phyloP scores from a whole-genome alignment of 2,888 invertebrate species.

The Mesochorus sp. region DNA sequence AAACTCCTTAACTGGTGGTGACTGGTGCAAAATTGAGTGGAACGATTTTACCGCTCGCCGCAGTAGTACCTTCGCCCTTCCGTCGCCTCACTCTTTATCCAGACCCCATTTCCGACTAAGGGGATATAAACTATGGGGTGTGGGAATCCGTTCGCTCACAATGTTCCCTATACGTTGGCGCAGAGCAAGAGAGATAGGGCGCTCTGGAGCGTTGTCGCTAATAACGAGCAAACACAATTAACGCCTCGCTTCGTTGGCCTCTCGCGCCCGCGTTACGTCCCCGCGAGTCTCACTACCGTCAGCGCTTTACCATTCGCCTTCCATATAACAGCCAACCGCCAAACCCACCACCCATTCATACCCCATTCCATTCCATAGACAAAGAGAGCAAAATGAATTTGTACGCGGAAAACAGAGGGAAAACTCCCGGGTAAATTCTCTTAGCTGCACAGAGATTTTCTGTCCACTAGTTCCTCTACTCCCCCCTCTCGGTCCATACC shows the following conservation, averaged over 20 bases:
- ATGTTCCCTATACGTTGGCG: conserved; percentile 29
- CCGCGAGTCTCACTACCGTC: conserved; percentile 11
- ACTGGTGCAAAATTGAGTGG: conserved; percentile 61
- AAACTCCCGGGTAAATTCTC: neutral
- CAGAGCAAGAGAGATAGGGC: neutral
- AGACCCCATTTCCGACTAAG: neutral
- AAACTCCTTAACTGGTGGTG: conserved; percentile 60
- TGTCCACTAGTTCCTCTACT: too few relatives aligned
- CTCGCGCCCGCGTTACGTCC: neutral
- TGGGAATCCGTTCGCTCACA: conserved; percentile 46
- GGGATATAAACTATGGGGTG: too few relatives aligned
- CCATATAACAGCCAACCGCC: conserved; percentile 1
- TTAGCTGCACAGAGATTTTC: neutral
- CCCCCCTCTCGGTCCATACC: too few relatives aligned
- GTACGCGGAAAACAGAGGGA: conserved; percentile 21
- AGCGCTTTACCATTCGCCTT: conserved; percentile 2
- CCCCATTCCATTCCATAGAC: neutral
- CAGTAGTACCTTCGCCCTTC: conserved; percentile 8
- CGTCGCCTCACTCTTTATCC: conserved; percentile 39
- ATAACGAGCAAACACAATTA: conserved; percentile 67
- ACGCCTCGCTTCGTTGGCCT: conserved; percentile 56
- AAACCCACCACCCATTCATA: conserved; percentile 1
- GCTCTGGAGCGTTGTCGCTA: conserved; percentile 54
- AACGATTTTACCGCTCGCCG: conserved; percentile 58
- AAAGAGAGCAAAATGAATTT: conserved; percentile 41